These are phyloP conservation scores for Eristalis tenax DNA, from an alignment of 2,888 invertebrate species.

Conservation along the genomic window DNA sequence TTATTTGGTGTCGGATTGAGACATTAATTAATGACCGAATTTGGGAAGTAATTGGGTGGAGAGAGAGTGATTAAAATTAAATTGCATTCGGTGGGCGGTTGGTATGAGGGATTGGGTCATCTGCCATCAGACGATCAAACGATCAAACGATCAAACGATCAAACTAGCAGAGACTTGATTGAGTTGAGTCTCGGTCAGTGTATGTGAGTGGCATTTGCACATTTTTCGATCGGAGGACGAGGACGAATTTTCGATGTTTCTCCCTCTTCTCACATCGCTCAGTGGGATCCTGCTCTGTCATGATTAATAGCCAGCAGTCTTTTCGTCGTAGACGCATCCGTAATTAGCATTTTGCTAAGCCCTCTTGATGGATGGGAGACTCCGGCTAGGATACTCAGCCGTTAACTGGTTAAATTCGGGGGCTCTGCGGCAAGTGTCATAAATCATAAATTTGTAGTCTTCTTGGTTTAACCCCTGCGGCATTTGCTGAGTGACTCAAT, in stretches of 20 bases:
- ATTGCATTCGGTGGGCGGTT: slow-evolving; percentile 4
- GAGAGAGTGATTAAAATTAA: slow-evolving; percentile 36
- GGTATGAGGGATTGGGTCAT: neutral
- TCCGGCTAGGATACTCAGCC: no score
- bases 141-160: no score
- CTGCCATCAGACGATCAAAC: no score
- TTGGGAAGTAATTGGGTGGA: slow-evolving; percentile 24
- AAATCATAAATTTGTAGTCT: no score
- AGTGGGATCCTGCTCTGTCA: neutral
- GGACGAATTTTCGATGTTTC: neutral
- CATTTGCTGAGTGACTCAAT: no score
- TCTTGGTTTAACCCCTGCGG: no score
- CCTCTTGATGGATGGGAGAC: neutral
- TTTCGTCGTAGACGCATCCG: neutral
- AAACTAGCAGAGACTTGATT: no score
- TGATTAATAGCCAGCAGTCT: neutral
- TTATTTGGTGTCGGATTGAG: slow-evolving; percentile 18
- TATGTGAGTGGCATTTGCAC: slow-evolving; percentile 3
- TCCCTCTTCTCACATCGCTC: neutral
- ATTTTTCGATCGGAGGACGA: neutral
- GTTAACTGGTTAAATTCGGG: no score
- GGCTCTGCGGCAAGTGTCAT: no score
- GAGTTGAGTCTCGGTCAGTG: neutral
- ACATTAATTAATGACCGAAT: slow-evolving; percentile 44
- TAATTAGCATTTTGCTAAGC: no score